Conservation (phyloP, 2,797 vertebrate species). For the Falco rusticolus region DNA sequence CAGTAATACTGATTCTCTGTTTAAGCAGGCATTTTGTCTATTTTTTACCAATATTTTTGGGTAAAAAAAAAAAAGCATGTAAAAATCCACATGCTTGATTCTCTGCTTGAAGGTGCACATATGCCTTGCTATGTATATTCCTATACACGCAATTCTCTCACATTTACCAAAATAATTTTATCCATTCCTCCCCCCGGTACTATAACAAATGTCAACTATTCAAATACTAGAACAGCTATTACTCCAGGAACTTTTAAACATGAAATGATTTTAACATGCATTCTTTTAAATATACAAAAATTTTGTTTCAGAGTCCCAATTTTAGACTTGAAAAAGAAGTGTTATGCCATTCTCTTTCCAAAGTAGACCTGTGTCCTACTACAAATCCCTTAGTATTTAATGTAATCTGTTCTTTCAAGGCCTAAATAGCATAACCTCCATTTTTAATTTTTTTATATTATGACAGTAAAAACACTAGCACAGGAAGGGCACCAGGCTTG, state of each 20-base stretch:
- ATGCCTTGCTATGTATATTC: background rate
- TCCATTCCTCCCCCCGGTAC: no score
- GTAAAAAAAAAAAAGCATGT: background rate
- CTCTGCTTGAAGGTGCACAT: background rate
- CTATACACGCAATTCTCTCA: background rate
- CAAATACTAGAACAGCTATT: background rate
- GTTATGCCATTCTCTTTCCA: background rate
- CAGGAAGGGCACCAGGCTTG: background rate
- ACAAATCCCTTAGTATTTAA: background rate
- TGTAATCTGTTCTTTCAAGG: background rate
- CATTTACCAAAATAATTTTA: background rate
- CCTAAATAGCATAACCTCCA: background rate
- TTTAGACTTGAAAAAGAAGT: background rate
- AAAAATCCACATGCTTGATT: background rate
- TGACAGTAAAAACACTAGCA: background rate
- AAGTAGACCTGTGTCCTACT: background rate
- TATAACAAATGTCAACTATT: background rate
- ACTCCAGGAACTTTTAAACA: background rate
- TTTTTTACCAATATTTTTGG: background rate
- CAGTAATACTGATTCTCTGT: background rate
- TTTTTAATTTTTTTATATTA: background rate
- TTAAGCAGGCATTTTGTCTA: background rate
- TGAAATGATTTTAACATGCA: background rate
- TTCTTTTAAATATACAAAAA: background rate
- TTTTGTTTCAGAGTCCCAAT: background rate